Evolutionary conservation across 2,113 vertebrate species (phyloP).

Genomic region (Rhadina sibilatrix): DNA sequence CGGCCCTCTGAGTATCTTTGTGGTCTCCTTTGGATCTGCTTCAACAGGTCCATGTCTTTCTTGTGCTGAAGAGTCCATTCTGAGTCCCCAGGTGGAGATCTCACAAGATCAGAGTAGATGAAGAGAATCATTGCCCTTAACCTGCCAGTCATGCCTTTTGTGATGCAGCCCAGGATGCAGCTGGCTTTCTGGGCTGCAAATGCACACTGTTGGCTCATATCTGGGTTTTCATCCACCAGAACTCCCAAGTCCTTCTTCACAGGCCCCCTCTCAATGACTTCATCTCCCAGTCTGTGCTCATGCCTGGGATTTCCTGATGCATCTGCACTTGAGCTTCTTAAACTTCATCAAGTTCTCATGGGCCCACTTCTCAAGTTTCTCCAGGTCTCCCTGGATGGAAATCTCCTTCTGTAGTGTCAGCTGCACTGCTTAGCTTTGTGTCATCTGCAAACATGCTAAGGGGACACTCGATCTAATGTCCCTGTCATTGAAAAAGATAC

Average conservation of each 20-base stretch:
- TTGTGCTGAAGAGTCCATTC: neutral
- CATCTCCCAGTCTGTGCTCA: neutral
- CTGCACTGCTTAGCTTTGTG: neutral
- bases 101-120: neutral
- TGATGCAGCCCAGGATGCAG: neutral
- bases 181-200: neutral
- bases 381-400: neutral
- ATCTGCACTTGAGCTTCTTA: neutral
- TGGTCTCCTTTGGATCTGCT: neutral
- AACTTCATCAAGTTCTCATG: neutral
- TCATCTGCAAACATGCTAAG: neutral
- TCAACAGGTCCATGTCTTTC: neutral
- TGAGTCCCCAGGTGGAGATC: neutral
- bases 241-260: neutral
- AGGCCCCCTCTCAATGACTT: neutral
- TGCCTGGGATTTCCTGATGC: neutral
- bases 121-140: neutral
- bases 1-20: neutral
- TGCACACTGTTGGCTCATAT: neutral
- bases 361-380: neutral
- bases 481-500: neutral
- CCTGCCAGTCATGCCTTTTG: neutral
- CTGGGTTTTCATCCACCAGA: neutral
- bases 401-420: neutral
- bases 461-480: fast-evolving